Conservation (phyloP, 2,888 invertebrate species). For the Lymantria dispar region DNA sequence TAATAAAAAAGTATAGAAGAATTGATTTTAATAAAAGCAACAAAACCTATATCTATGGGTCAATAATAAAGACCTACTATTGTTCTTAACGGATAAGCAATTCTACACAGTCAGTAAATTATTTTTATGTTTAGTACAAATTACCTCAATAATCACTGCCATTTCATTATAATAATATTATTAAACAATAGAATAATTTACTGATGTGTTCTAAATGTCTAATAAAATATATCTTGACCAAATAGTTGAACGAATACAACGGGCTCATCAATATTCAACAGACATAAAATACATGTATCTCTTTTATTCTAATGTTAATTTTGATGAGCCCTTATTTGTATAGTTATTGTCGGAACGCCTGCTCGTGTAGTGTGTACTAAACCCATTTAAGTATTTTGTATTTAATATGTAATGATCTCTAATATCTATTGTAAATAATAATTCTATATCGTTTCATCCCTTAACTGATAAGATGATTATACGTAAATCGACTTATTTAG, state of each 20-base stretch:
- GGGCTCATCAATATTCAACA: conserved; percentile 19
- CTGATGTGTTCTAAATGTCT: conserved; percentile 15
- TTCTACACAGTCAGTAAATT: conserved; percentile 20
- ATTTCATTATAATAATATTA: conserved; percentile 21
- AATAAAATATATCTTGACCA: conserved; percentile 8
- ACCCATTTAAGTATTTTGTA: conserved; percentile 23
- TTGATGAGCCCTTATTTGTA: conserved; percentile 24
- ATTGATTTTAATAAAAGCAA: too few relatives aligned
- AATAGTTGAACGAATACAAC: conserved; percentile 6
- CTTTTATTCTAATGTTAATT: conserved; percentile 15
- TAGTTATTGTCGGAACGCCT: conserved; percentile 9
- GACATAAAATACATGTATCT: conserved; percentile 20
- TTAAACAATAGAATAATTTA: conserved; percentile 22
- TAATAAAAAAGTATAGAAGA: too few relatives aligned
- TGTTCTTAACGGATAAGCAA: background rate
- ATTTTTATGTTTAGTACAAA: conserved; percentile 18
- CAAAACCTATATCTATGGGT: too few relatives aligned
- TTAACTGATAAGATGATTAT: conserved; percentile 28
- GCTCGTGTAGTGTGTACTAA: conserved; percentile 20
- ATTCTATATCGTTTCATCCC: conserved; percentile 31
- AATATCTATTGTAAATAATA: conserved; percentile 38
- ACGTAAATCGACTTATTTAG: conserved; percentile 25
- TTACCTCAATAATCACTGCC: conserved; percentile 35
- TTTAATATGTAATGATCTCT: conserved; percentile 35
- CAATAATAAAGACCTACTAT: too few relatives aligned